These are phyloP conservation scores for Scyliorhinus canicula DNA, from an alignment of 2,797 vertebrate species.

Conservation along the genomic window DNA sequence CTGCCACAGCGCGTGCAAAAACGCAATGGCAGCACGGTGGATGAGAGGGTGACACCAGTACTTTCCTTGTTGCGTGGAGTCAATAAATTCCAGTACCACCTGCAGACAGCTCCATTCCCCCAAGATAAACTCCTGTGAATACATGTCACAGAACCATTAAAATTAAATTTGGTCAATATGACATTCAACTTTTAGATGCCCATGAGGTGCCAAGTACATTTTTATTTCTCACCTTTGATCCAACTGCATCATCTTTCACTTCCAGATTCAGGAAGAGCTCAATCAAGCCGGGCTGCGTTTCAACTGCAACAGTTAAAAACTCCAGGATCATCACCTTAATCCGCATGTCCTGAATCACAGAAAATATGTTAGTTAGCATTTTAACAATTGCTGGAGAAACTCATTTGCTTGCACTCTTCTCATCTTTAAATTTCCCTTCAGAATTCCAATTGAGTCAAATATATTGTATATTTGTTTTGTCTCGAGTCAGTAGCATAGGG, in stretches of 20 bases:
- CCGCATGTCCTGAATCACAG: slow-evolving; percentile 69
- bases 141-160: not conserved
- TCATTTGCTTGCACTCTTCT: not conserved
- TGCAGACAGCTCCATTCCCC: slow-evolving; percentile 94
- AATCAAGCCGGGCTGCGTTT: slow-evolving; percentile 94
- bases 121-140: slow-evolving; percentile 78
- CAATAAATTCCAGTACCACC: slow-evolving; percentile 82
- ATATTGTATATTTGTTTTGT: not conserved
- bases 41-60: slow-evolving; percentile 90
- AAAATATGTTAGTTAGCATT: not conserved
- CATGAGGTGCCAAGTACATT: not conserved
- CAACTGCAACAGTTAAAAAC: slow-evolving; percentile 91
- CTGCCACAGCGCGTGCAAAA: slow-evolving; percentile 94
- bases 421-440: not conserved
- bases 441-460: not conserved
- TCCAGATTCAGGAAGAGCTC: slow-evolving; percentile 94
- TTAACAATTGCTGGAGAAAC: not conserved
- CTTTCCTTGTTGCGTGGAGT: slow-evolving; percentile 79
- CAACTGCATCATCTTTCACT: slow-evolving; percentile 76
- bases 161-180: not conserved
- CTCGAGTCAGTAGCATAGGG: not conserved
- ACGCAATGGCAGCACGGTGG: slow-evolving; percentile 83
- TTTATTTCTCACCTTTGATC: slow-evolving; percentile 71
- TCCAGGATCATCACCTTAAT: slow-evolving; percentile 98
- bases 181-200: not conserved